phyloP scores from a whole-genome alignment of 2,113 vertebrate species.

The Apaloderma vittatum region DNA sequence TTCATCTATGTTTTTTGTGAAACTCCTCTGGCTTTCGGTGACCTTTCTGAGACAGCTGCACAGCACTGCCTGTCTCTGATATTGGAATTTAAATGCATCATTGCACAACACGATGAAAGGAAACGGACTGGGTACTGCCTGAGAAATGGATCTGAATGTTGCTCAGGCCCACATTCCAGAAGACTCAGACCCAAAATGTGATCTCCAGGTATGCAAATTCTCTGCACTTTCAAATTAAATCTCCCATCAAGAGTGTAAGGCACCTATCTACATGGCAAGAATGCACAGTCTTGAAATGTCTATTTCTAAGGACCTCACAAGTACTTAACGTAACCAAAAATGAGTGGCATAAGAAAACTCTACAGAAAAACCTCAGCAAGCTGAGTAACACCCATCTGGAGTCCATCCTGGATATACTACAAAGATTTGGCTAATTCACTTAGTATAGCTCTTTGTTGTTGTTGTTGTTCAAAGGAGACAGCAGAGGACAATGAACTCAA shows the following conservation, averaged over 20 bases:
- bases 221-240: background rate
- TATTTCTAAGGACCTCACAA: background rate
- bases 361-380: background rate
- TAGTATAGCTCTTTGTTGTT: background rate
- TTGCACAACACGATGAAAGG: background rate
- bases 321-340: background rate
- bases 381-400: background rate
- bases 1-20: conserved; percentile 75
- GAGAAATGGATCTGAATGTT: background rate
- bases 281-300: background rate
- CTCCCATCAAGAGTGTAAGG: background rate
- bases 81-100: conserved; percentile 14
- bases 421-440: background rate
- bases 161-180: background rate
- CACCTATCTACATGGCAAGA: background rate
- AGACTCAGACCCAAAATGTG: background rate
- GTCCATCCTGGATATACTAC: background rate
- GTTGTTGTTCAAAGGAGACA: background rate
- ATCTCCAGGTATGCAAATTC: background rate
- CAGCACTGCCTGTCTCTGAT: background rate
- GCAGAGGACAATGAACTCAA: background rate
- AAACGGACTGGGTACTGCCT: background rate
- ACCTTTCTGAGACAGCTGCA: conserved; percentile 62
- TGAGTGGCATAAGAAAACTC: background rate
- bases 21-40: conserved; percentile 67